Percentiles rank a stretch among this genome's conserved stretches.
Evolutionary conservation across 2,888 invertebrate genomes (phyloP).

Genomic region (Halictus quadricinctus): DNA sequence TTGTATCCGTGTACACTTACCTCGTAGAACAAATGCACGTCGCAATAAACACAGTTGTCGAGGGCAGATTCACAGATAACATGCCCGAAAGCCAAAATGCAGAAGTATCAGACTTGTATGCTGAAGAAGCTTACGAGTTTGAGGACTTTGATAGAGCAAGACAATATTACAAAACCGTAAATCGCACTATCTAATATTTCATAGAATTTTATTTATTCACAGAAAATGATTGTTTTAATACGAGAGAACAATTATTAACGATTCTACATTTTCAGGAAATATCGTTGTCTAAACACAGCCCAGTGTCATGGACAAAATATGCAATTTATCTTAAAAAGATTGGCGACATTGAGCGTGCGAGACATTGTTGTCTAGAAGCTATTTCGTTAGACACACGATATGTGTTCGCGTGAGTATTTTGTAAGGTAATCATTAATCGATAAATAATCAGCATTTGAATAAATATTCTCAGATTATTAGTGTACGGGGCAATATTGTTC

Average conservation of each 20-base stretch:
- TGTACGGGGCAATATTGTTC: constrained; percentile 69
- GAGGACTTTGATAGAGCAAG: constrained; percentile 65
- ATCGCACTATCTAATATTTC: not conserved
- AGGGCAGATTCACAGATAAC: constrained; percentile 48
- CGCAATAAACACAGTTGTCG: constrained; percentile 67
- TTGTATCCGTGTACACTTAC: constrained; percentile 70
- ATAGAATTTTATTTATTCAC: not conserved
- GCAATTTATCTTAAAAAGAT: constrained; percentile 69
- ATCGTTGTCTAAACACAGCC: constrained; percentile 47
- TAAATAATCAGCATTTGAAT: not conserved
- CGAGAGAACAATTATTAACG: not conserved
- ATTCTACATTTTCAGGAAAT: constrained; percentile 62
- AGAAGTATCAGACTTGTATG: constrained; percentile 59
- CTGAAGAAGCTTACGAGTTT: constrained; percentile 73
- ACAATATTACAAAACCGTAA: constrained; percentile 62
- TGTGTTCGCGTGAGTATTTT: constrained; percentile 68
- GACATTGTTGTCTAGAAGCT: constrained; percentile 71
- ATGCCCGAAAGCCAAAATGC: not conserved
- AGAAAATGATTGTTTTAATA: not conserved
- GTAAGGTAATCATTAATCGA: not conserved
- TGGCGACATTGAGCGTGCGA: constrained; percentile 67
- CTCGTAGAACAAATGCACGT: constrained; percentile 74
- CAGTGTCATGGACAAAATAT: constrained; percentile 70
- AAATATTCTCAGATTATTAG: constrained; percentile 63
- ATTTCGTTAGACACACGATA: constrained; percentile 67